Conservation (phyloP, 2,888 invertebrate genomes). For the Abrostola triplasia region DNA sequence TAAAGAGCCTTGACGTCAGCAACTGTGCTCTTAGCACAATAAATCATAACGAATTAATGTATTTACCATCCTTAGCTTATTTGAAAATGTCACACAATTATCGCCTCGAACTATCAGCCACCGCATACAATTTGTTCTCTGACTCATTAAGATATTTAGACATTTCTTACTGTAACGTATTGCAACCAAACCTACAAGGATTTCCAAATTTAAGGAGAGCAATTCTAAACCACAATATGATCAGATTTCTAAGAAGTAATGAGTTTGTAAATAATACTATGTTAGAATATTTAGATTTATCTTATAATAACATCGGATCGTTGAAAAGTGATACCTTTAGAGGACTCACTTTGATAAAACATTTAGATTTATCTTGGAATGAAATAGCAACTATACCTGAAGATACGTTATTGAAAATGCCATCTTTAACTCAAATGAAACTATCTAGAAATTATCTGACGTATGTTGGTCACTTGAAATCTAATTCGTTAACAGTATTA, state of each 20-base stretch:
- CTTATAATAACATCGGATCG: conserved; percentile 90
- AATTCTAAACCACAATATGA: conserved; percentile 89
- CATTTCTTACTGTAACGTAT: conserved; percentile 89
- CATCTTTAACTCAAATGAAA: conserved; percentile 88
- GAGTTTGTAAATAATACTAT: conserved; percentile 90
- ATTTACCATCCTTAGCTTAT: conserved; percentile 88
- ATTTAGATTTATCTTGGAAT: conserved; percentile 92
- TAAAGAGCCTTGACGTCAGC: conserved; percentile 88
- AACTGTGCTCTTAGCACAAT: conserved; percentile 87
- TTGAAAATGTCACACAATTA: conserved; percentile 90
- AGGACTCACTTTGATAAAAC: conserved; percentile 87
- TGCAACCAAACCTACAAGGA: conserved; percentile 88
- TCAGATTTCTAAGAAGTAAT: conserved; percentile 87
- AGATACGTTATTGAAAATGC: conserved; percentile 89
- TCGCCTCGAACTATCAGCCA: conserved; percentile 82
- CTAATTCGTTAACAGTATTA: conserved; percentile 87
- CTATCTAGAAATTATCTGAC: conserved; percentile 90
- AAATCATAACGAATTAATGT: conserved; percentile 85
- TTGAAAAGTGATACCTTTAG: conserved; percentile 89
- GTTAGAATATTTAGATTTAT: conserved; percentile 90
- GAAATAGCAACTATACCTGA: conserved; percentile 89
- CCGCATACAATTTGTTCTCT: conserved; percentile 79
- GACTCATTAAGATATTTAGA: conserved; percentile 88
- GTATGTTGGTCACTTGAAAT: conserved; percentile 87
- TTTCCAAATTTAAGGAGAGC: conserved; percentile 89